Evolutionary conservation across 2,888 invertebrate species (phyloP), one percentile per base, ranked within the genome.

Genomic region (Cataglyphis albicans): DNA sequence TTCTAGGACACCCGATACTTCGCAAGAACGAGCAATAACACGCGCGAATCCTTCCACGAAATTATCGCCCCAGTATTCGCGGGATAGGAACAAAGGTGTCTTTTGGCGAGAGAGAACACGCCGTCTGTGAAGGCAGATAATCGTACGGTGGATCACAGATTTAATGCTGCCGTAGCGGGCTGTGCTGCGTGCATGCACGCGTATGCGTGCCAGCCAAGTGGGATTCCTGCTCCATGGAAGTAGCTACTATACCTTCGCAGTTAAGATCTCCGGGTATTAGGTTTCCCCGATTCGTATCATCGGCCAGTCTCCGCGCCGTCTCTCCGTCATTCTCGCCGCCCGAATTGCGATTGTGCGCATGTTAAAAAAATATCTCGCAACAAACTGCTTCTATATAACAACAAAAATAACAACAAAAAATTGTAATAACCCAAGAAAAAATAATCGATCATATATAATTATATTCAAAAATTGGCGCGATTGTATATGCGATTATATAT

Each of bases 201-300:
- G 63, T 84, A 65, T 76, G 61, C 82, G 68, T 61, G 57, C n/a
- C 38, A 55, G 64, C 76, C 83, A 85, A 88, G 35, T 35, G 85
- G 87, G 91, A 91, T 91, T 90, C 90, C 91, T 89, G 84, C 88
- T 91, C 88, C 91, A 86, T 90, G 91, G 91, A 92, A 92, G 91
- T 89, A 91, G 92, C 91, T 89, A 90, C 35, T 35, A 35, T 35
- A 35, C 88, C 91, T 86, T 88, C 88, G 91, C 91, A 92, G 93
- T 93, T 93, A 92, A 93, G 92, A 92, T 92, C 91, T 92, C 90
- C 89, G 87, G 87, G 90, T 92, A 92, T 92, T 91, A 92, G 88
- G 91, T 92, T 93, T 93, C 92, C 89, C 88, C 91, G 93, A 93
- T 93, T 92, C 59, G 90, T 93, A 93, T 93, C 93, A 88, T 92